phyloP scores from a whole-genome alignment of 2,888 invertebrate species.

The Micoletzkya japonica region DNA sequence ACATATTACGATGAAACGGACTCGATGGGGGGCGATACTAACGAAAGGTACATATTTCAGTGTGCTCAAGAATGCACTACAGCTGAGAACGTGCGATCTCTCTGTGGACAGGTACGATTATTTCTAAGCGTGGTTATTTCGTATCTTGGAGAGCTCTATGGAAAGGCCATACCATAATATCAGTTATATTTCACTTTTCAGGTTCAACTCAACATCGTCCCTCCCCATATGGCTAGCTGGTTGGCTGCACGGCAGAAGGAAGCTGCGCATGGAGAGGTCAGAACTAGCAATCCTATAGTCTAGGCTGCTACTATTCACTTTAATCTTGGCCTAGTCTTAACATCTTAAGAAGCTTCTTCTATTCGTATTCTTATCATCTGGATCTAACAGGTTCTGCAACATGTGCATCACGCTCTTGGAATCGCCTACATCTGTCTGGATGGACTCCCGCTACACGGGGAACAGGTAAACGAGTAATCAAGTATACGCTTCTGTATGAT shows the following conservation, averaged over 20 bases:
- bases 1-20: background rate
- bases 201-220: slow-evolving; percentile 55
- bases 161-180: slow-evolving; percentile 33
- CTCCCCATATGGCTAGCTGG: slow-evolving; percentile 54
- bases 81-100: slow-evolving; percentile 18
- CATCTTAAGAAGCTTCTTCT: background rate
- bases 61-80: slow-evolving; percentile 25
- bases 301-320: background rate
- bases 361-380: background rate
- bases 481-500: no score
- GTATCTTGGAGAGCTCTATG: slow-evolving; percentile 34
- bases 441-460: slow-evolving; percentile 46
- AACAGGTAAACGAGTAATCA: no score
- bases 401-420: slow-evolving; percentile 37
- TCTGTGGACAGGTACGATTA: slow-evolving; percentile 18
- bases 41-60: no score
- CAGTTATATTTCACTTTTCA: slow-evolving; percentile 44
- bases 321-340: background rate
- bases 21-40: background rate
- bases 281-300: background rate
- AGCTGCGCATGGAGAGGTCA: slow-evolving; percentile 28
- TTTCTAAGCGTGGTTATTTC: background rate
- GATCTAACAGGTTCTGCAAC: slow-evolving; percentile 17
- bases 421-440: slow-evolving; percentile 48
- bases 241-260: slow-evolving; percentile 36